These are phyloP conservation scores for Strigops habroptila DNA, from an alignment of 2,113 vertebrate genomes.

Conservation along the genomic window DNA sequence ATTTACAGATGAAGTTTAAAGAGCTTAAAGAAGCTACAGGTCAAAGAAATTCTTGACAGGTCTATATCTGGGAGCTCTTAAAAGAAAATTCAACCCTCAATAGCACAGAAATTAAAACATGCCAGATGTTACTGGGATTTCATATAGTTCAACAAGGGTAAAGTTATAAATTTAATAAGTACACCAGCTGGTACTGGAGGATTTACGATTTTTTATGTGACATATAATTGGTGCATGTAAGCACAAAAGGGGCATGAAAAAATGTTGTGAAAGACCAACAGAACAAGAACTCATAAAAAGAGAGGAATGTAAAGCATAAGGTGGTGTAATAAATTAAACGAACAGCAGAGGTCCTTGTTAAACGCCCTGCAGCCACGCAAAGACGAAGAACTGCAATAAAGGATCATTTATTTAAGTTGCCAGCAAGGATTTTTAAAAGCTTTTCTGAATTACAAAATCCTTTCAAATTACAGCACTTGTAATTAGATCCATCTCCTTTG, in stretches of 20 bases:
- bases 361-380: slow-evolving; percentile 32
- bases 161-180: slow-evolving; percentile 54
- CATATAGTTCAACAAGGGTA: slow-evolving; percentile 39
- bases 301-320: neutral
- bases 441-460: slow-evolving; percentile 8
- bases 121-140: slow-evolving; percentile 66
- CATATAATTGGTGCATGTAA: slow-evolving; percentile 31
- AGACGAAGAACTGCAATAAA: neutral
- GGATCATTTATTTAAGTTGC: neutral
- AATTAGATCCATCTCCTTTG: slow-evolving; percentile 15
- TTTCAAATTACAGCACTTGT: neutral
- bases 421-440: neutral
- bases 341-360: slow-evolving; percentile 77
- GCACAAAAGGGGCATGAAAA: slow-evolving; percentile 48
- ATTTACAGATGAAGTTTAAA: neutral
- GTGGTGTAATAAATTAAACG: slow-evolving; percentile 55
- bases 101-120: slow-evolving; percentile 56
- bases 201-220: slow-evolving; percentile 52
- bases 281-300: neutral
- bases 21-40: slow-evolving; percentile 3
- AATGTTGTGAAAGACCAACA: slow-evolving; percentile 6
- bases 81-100: slow-evolving; percentile 60
- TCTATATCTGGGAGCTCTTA: slow-evolving; percentile 52
- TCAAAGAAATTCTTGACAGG: slow-evolving; percentile 36
- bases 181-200: slow-evolving; percentile 48